Base-by-base conservation (phyloP, 2,888 invertebrate species). In the Euclidia mi region DNA sequence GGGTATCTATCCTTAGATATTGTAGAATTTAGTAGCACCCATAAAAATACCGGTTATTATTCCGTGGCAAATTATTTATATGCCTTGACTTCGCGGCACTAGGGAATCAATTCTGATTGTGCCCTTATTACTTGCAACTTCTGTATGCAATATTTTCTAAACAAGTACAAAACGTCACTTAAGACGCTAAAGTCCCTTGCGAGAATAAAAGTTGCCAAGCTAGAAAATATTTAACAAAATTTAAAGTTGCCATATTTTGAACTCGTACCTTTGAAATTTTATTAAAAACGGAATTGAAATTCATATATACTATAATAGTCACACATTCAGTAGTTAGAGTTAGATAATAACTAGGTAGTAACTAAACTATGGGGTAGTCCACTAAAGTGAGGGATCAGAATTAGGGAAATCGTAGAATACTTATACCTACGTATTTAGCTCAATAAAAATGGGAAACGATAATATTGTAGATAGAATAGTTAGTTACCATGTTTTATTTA, bases 371-470 rank as follows among this genome's bases (percentile, higher is more conserved):
- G 70, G 71, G 56, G 64, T 71, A 70, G 70, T 42, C 50, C 64
- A 71, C 68, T 18, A 45, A 71, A 56, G 70, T 61, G 64, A 60
- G 70, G 72, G 70, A 70, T 64, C 70, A 70, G 68, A 64, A 50
- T 41, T 71, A 70, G 72, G 40, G 17, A 71, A 55, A 67, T 59
- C 49, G 68, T 65, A 68, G 53, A 53, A 48, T 64, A 62, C n/a
- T n/a, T n/a, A n/a, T n/a, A n/a, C n/a, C n/a, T 46, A 44, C 50
- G 44, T 50, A 53, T 40, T 51, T 60, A 37, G 34, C 51, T 50
- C 44, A 52, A 37, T n/a, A n/a, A 53, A 20, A 55, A 52, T 59
- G 55, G 15, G 29, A 34, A 48, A 40, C 12, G 25, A 25, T 58
- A 31, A 34, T 46, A 46, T 45, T 55, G 40, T 10, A 49, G 14